These are phyloP conservation scores for Spialia ferax DNA, from an alignment of 2,888 invertebrate species.

Conservation along the genomic window DNA sequence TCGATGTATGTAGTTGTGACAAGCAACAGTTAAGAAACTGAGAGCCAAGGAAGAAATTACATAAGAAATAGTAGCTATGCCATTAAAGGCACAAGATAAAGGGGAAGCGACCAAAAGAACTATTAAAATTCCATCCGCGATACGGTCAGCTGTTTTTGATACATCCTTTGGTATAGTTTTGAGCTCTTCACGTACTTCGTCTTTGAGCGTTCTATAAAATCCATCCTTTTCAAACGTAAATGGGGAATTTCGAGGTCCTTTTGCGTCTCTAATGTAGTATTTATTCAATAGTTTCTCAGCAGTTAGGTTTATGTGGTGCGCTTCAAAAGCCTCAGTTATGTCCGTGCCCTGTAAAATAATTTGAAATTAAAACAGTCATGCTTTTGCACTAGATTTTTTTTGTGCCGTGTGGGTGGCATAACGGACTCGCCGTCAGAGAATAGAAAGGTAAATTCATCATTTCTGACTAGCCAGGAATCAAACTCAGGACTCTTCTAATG, in stretches of 20 bases:
- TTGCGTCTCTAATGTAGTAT: slow-evolving; percentile 88
- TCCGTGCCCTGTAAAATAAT: slow-evolving; percentile 88
- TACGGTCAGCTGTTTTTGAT: slow-evolving; percentile 60
- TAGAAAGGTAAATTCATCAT: too few relatives aligned
- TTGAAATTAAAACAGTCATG: background rate
- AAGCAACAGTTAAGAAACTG: slow-evolving; percentile 86
- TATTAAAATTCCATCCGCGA: slow-evolving; percentile 68
- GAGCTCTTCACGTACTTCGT: slow-evolving; percentile 83
- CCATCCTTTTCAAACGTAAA: slow-evolving; percentile 91
- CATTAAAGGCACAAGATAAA: slow-evolving; percentile 56
- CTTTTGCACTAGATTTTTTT: too few relatives aligned
- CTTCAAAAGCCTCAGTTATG: slow-evolving; percentile 93
- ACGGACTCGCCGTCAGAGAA: too few relatives aligned
- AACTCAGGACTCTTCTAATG: too few relatives aligned
- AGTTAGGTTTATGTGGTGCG: slow-evolving; percentile 88
- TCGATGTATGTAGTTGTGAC: slow-evolving; percentile 93
- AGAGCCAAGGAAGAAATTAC: slow-evolving; percentile 85
- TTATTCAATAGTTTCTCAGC: slow-evolving; percentile 87
- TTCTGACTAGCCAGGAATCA: too few relatives aligned
- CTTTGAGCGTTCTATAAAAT: slow-evolving; percentile 91
- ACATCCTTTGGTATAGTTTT: slow-evolving; percentile 79
- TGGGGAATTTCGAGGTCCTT: slow-evolving; percentile 88
- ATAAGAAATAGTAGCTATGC: slow-evolving; percentile 62
- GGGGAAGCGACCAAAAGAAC: slow-evolving; percentile 64
- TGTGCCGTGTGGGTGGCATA: too few relatives aligned